Conservation (phyloP, 2,113 vertebrate genomes). For the Periophthalmus modestus region DNA sequence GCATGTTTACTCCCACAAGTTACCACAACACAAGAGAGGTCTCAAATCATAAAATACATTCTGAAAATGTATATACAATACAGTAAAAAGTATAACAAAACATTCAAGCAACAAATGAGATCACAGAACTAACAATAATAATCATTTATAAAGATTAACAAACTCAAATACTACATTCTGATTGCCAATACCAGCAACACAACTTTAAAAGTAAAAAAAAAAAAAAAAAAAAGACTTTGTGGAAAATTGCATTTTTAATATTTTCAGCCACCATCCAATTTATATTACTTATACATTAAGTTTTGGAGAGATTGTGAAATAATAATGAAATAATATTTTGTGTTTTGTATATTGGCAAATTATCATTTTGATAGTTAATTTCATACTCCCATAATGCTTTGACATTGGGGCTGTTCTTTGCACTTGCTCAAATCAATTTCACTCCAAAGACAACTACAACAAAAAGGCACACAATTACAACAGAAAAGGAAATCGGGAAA, state of each 20-base stretch:
- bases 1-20: conserved; percentile 32
- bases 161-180: background rate
- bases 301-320: background rate
- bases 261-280: background rate
- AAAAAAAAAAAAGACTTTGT: background rate
- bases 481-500: conserved; percentile 29
- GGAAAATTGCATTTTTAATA: background rate
- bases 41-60: conserved; percentile 30
- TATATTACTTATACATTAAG: background rate
- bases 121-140: background rate
- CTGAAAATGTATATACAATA: conserved; percentile 16
- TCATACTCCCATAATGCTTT: background rate
- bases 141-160: background rate
- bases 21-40: conserved; percentile 25
- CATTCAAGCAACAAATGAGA: conserved; percentile 27
- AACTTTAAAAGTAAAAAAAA: background rate
- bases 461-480: conserved; percentile 51
- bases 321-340: too few relatives aligned
- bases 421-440: conserved; percentile 41
- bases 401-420: conserved; percentile 11
- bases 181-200: background rate
- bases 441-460: conserved; percentile 37
- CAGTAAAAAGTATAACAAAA: conserved; percentile 23
- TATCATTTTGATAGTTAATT: background rate
- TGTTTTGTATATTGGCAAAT: background rate